These are phyloP conservation scores for Molossus molossus DNA, from an alignment of 2,797 vertebrate species.

Conservation along the genomic window DNA sequence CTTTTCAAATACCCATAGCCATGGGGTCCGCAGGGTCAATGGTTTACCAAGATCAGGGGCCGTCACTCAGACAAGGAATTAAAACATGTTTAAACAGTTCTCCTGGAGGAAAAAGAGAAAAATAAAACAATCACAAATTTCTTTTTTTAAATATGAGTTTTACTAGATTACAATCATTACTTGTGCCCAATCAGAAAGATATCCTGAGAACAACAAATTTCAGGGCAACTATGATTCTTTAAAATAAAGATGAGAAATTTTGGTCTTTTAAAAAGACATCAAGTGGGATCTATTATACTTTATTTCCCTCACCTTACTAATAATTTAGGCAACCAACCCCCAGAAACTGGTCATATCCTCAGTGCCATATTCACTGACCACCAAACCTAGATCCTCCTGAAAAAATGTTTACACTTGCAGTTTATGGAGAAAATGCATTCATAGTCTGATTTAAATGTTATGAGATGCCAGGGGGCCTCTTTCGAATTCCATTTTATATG, in stretches of 20 bases:
- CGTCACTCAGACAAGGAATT: not conserved
- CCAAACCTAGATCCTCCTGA: not conserved
- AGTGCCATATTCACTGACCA: not conserved
- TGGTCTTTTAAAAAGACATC: not conserved
- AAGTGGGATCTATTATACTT: not conserved
- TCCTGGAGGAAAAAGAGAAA: not conserved
- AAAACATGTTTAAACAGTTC: not conserved
- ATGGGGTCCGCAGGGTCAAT: not conserved
- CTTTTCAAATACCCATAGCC: not conserved
- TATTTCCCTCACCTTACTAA: not conserved
- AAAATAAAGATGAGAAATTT: slow-evolving; percentile 21
- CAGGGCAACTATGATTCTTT: not conserved
- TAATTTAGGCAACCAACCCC: not conserved
- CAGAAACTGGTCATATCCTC: not conserved
- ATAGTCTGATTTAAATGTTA: slow-evolving; percentile 22
- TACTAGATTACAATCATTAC: not conserved
- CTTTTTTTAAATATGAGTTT: not conserved
- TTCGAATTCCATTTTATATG: slow-evolving; percentile 30
- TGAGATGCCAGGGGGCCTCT: not conserved
- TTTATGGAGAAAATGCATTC: not conserved
- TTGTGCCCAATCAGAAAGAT: not conserved
- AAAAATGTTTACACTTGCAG: not conserved
- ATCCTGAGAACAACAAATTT: not conserved
- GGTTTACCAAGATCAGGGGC: not conserved
- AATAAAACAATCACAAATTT: not conserved